Percentiles rank a stretch among this genome's conserved stretches.
Evolutionary conservation across 2,888 invertebrate genomes (phyloP).

Genomic region (Bruchidius siliquastri): DNA sequence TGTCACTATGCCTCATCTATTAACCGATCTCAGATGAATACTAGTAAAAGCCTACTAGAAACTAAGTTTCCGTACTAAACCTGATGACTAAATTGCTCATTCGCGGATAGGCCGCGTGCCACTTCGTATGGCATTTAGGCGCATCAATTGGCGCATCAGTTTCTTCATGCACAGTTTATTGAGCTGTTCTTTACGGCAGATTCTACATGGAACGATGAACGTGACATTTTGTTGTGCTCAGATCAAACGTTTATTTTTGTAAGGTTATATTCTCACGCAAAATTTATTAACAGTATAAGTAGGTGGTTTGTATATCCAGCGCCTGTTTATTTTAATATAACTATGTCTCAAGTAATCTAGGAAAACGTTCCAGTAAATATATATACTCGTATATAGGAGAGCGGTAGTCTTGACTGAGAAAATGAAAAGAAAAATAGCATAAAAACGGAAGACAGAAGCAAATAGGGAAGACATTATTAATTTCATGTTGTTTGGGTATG

Average conservation of each 20-base stretch:
- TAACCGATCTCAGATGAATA: too few relatives aligned
- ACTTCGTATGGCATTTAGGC: neutral
- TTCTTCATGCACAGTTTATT: neutral
- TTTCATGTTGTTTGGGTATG: too few relatives aligned
- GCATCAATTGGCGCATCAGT: neutral
- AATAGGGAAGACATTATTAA: too few relatives aligned
- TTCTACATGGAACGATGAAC: neutral
- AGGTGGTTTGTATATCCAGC: neutral
- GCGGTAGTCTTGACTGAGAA: too few relatives aligned
- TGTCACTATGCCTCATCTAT: too few relatives aligned
- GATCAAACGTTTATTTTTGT: neutral
- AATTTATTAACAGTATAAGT: neutral
- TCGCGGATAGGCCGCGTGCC: neutral
- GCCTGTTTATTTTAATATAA: too few relatives aligned
- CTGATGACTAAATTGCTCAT: neutral
- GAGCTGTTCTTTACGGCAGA: neutral
- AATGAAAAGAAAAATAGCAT: too few relatives aligned
- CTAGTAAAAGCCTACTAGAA: neutral
- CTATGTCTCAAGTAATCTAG: too few relatives aligned
- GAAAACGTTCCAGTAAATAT: too few relatives aligned
- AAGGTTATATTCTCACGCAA: neutral
- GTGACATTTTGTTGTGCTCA: neutral
- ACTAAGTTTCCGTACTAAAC: neutral
- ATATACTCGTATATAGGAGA: too few relatives aligned
- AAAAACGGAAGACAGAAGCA: too few relatives aligned